Base-by-base conservation (phyloP, 2,888 invertebrate genomes). In the Dermolepida albohirtum region DNA sequence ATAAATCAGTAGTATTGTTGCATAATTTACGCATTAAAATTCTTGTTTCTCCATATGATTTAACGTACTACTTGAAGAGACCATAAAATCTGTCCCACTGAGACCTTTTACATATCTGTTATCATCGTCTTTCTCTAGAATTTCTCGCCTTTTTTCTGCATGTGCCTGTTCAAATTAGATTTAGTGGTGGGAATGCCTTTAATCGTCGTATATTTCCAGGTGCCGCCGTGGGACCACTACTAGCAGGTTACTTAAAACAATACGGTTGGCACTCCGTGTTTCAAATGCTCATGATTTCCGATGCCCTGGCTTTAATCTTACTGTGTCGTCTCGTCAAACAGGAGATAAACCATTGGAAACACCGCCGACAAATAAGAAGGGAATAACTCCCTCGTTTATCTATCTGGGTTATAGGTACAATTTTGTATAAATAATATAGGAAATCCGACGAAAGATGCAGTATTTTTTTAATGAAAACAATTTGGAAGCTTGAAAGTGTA, bases 201-300 rank as follows among this genome's bases (percentile, higher is more conserved):
- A n/a, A n/a, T n/a, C 27, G 8, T 50, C 16, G 40, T 69, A 64
- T 55, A 34, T 64, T 77, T 80, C 49, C 80, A 91, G 95, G 97
- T 65, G 97, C 97, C 51, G 97, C 97, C 0, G 86, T 97, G 16
- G 97, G 98, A 0, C 98, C 98, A 0, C 84, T 97, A 75, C 79
- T 98, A 66, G 97, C 94, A 1, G 97, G 93, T 57, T 87, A 94
- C 52, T 90, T 96, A 8, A 92, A 93, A 0, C 83, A 85, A 72
- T 79, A 84, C 40, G 91, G 91, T 12, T 97, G 97, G 97, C 86
- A 90, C 50, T 87, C 91, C 78, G 97, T 97, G 0, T 97, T 97
- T 85, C 90, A 92, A 77, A 94, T 97, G 94, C 88, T 97, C 11
- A 96, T 97, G 81, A 80, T 85, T 0, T 91, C 97, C 17, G 92